Percentiles rank a stretch among this genome's conserved stretches.
Evolutionary conservation across 2,888 invertebrate species (phyloP).

Genomic region (Tubulanus polymorphus): DNA sequence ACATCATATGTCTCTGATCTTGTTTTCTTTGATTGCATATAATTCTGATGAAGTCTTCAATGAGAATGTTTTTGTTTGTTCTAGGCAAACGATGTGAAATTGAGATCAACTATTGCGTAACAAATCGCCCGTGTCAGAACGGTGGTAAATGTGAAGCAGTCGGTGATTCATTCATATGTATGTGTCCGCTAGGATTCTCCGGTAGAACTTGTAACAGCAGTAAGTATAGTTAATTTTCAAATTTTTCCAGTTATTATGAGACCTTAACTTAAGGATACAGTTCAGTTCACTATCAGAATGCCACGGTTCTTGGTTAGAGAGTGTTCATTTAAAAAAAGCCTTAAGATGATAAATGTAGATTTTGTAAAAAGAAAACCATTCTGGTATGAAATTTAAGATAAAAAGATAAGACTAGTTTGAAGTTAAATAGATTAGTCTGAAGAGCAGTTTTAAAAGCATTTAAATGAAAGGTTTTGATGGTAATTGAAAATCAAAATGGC

Average conservation of each 20-base stretch:
- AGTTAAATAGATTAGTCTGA: too few relatives aligned
- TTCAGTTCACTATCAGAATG: not conserved
- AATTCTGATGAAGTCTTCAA: not conserved
- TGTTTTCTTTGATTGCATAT: not conserved
- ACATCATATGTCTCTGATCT: not conserved
- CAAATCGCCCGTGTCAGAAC: slow-evolving; percentile 71
- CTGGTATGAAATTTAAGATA: too few relatives aligned
- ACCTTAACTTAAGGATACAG: not conserved
- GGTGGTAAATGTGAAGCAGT: slow-evolving; percentile 66
- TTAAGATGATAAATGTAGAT: too few relatives aligned
- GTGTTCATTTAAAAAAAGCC: too few relatives aligned
- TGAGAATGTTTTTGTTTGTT: slow-evolving; percentile 1
- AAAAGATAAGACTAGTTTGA: too few relatives aligned
- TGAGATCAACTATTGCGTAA: slow-evolving; percentile 63
- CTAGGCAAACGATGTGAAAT: slow-evolving; percentile 58
- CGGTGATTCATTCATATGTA: slow-evolving; percentile 65
- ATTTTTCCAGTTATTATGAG: not conserved
- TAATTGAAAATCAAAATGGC: too few relatives aligned
- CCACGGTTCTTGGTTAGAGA: not conserved
- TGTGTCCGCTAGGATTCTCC: slow-evolving; percentile 74
- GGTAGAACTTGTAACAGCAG: slow-evolving; percentile 76
- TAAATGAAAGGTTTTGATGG: too few relatives aligned
- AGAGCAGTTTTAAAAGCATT: too few relatives aligned
- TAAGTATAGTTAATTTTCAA: slow-evolving; percentile 54
- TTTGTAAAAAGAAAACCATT: too few relatives aligned